Conservation (phyloP, 37 sponge, comb jelly and placozoan species). For the Sycon ciliatum region DNA sequence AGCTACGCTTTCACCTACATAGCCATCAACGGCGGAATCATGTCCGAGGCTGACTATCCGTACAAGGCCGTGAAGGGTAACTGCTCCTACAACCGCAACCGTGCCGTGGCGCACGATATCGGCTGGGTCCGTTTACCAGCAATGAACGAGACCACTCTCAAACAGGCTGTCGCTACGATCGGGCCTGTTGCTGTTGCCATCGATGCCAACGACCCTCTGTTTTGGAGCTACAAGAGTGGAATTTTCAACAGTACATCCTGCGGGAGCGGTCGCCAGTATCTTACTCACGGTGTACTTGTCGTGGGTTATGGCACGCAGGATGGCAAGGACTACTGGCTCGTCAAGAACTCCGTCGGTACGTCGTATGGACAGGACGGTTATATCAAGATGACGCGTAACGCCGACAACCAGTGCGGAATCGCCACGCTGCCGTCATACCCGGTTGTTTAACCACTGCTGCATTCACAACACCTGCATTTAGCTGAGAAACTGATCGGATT, state of each 20-base stretch:
- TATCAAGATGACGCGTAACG: slow-evolving; percentile 50
- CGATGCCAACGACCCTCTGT: slow-evolving; percentile 58
- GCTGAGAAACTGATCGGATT: too few relatives aligned
- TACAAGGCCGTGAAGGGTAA: too few relatives aligned
- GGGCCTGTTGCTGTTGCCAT: slow-evolving; percentile 64
- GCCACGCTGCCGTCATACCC: slow-evolving; percentile 37
- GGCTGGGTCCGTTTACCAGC: slow-evolving; percentile 36
- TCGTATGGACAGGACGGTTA: slow-evolving; percentile 47
- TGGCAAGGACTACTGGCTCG: slow-evolving; percentile 60
- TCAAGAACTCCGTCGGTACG: slow-evolving; percentile 70
- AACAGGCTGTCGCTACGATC: slow-evolving; percentile 50
- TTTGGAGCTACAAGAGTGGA: slow-evolving; percentile 80
- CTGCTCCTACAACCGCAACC: too few relatives aligned
- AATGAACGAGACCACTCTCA: slow-evolving; percentile 53
- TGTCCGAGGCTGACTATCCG: too few relatives aligned
- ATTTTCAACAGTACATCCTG: slow-evolving; percentile 66
- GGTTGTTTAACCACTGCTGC: too few relatives aligned
- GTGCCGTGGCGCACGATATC: too few relatives aligned
- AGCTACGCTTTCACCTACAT: too few relatives aligned
- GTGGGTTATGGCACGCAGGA: slow-evolving; percentile 65
- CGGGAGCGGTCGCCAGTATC: slow-evolving; percentile 64
- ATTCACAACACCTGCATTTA: too few relatives aligned
- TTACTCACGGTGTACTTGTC: slow-evolving; percentile 83
- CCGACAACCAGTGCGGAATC: slow-evolving; percentile 52
- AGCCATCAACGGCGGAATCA: too few relatives aligned